A percentile compares a stretch with the other conserved stretches of the same genome.
Evolutionary conservation across 2,888 invertebrate genomes (phyloP).

Genomic region (Cordilura impudica): DNA sequence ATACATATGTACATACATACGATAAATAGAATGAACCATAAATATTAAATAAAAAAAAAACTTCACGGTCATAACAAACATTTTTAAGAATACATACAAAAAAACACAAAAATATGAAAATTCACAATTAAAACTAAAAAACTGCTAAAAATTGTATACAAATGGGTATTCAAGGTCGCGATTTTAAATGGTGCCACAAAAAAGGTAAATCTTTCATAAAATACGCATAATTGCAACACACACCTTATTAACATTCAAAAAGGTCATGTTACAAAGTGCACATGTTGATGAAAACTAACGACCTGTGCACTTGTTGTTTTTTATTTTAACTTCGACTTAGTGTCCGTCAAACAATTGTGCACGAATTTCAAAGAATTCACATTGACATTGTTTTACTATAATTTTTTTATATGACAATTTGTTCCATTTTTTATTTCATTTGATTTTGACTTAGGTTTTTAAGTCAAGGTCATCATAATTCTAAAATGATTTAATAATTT

Average conservation of each 20-base stretch:
- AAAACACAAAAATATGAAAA: constrained; percentile 14
- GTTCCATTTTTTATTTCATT: constrained; percentile 34
- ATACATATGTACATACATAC: constrained; percentile 7
- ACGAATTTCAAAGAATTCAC: constrained; percentile 2
- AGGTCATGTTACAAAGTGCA: constrained; percentile 36
- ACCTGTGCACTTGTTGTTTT: constrained; percentile 44
- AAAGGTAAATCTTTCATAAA: constrained; percentile 33
- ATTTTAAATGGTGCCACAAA: constrained; percentile 22
- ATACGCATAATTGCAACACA: not conserved
- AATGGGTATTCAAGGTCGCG: constrained; percentile 41
- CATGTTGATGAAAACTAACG: not conserved
- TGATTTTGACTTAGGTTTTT: constrained; percentile 24
- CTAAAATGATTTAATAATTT: constrained; percentile 28
- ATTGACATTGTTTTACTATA: constrained; percentile 46
- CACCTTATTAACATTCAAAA: constrained; percentile 8
- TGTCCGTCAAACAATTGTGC: not conserved
- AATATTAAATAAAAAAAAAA: constrained; percentile 49
- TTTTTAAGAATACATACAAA: not conserved
- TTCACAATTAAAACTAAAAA: constrained; percentile 15
- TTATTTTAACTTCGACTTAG: not conserved
- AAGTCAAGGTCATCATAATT: constrained; percentile 41
- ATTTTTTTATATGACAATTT: constrained; percentile 15
- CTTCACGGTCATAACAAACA: constrained; percentile 48
- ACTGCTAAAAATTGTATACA: constrained; percentile 2
- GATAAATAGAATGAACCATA: constrained; percentile 52